These are phyloP conservation scores for Drosophila tanythrix DNA, from an alignment of 2,888 invertebrate genomes.

Conservation along the genomic window DNA sequence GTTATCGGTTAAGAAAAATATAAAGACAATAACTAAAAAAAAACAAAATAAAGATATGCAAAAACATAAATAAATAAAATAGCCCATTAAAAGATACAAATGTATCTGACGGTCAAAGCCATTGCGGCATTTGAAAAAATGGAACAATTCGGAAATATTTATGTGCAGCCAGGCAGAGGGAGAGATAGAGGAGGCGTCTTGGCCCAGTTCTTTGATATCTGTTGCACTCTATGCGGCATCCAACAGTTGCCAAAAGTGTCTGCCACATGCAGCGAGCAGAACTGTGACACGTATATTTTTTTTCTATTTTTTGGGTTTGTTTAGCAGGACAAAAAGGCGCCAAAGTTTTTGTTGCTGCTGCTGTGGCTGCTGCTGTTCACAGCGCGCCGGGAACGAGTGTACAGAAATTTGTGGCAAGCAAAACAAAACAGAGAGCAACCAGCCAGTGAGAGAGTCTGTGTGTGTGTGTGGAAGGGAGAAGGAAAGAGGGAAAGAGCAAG, in stretches of 20 bases:
- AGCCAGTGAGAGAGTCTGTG: conserved; percentile 2
- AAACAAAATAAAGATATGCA: conserved; percentile 15
- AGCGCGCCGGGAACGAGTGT: conserved; percentile 35
- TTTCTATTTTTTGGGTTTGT: not conserved
- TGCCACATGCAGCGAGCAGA: conserved; percentile 27
- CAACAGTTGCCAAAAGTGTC: conserved; percentile 32
- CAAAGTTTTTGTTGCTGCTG: conserved; percentile 41
- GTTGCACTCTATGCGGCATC: conserved; percentile 41
- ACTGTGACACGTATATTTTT: conserved; percentile 4
- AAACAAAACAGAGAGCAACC: conserved; percentile 51
- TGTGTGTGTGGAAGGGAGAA: conserved; percentile 13
- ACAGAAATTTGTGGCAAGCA: conserved; percentile 38
- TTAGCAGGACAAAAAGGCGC: conserved; percentile 66
- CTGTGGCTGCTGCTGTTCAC: not conserved
- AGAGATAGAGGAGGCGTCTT: conserved; percentile 1
- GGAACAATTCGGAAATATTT: conserved; percentile 3
- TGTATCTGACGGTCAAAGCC: conserved; percentile 55
- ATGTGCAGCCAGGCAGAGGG: not conserved
- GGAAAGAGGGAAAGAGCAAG: not conserved
- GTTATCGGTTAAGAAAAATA: conserved; percentile 15
- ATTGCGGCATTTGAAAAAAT: conserved; percentile 24
- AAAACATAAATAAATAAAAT: conserved; percentile 21
- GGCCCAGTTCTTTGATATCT: conserved; percentile 27
- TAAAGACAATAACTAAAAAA: not conserved
- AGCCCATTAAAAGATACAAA: conserved; percentile 35